Conservation (phyloP, 2,797 vertebrate genomes). For the Triplophysa bombifrons region DNA sequence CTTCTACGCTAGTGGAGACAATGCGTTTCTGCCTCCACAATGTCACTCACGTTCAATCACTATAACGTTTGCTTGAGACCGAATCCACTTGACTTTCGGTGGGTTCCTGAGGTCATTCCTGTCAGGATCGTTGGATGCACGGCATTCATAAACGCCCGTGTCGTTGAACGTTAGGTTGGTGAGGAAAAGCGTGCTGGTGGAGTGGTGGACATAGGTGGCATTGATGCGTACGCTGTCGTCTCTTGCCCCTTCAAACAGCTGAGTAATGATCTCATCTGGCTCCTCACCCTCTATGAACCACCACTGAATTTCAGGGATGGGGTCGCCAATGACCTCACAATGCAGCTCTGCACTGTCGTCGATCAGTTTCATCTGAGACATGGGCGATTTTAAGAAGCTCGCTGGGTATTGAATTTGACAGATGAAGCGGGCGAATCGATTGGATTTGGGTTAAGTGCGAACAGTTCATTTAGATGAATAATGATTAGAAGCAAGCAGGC, state of each 20-base stretch:
- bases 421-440: slow-evolving; percentile 62
- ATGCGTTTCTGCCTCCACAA: slow-evolving; percentile 57
- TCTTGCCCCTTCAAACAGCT: slow-evolving; percentile 90
- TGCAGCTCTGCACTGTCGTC: slow-evolving; percentile 82
- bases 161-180: slow-evolving; percentile 79
- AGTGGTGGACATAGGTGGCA: slow-evolving; percentile 86
- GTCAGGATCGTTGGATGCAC: slow-evolving; percentile 93
- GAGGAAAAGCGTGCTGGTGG: slow-evolving; percentile 85
- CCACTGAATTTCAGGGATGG: slow-evolving; percentile 95
- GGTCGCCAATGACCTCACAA: slow-evolving; percentile 89
- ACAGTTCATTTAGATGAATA: slow-evolving; percentile 39
- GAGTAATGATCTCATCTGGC: slow-evolving; percentile 79
- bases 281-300: slow-evolving; percentile 86
- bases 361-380: slow-evolving; percentile 83
- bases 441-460: slow-evolving; percentile 68
- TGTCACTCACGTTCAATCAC: slow-evolving; percentile 94
- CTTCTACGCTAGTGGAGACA: slow-evolving; percentile 62
- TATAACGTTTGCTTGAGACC: slow-evolving; percentile 92
- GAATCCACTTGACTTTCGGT: slow-evolving; percentile 97
- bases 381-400: slow-evolving; percentile 87
- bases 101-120: slow-evolving; percentile 91
- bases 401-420: slow-evolving; percentile 70
- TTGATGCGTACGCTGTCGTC: slow-evolving; percentile 85
- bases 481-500: slow-evolving; percentile 51
- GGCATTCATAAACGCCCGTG: slow-evolving; percentile 91